Base-by-base conservation (phyloP, 2,113 vertebrate genomes). In the Paedocypris sp. region DNA sequence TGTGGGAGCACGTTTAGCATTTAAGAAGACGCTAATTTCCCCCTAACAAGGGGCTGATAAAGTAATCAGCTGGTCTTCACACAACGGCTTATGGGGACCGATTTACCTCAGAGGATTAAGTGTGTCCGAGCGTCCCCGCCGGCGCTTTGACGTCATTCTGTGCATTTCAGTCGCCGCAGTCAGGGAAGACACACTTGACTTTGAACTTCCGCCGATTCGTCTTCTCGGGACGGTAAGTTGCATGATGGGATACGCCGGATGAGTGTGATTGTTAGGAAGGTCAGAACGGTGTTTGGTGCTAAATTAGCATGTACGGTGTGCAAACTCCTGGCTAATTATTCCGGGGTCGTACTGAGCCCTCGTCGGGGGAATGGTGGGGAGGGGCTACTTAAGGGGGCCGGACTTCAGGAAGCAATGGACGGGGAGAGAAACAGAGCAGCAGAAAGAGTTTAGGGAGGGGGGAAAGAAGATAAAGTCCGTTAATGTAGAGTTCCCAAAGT, bases 141-240 rank as follows among this genome's bases (percentile, higher is more conserved):
- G 69, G 56, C 73, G 68, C 70, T 66, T 69, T 81, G 77, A 84
- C 83, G 74, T 84, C 85, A 83, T 86, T 70, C 69, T 51, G 58
- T 52, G 23, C 33, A 54, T 59, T 32, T 71, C 70, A 45, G 64
- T 73, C 69, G 58, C 69, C 66, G 56, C 51, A 53, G 69, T 56
- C 67, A 52, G 47, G 62, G 36, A 42, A 46, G 18, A 69, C 47
- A 49, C 15, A 53, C 13, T 64, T 66, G 41, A 66, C 29, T 32
- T 6, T 9, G 11, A 29, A 47, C 31, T 23, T 45, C 7, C 41
- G 22, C 18, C 18, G 18, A 15, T 56, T 2, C 3, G 26, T 6
- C 6, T 4, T 28, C 13, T 41, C 41, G 22, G 15, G 36, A 29
- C 29, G 12, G 39, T 28, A 54, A 39, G 7, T 11, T 42, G 49